Conservation (phyloP, 2,888 invertebrate genomes). For the Andrena praecox region DNA sequence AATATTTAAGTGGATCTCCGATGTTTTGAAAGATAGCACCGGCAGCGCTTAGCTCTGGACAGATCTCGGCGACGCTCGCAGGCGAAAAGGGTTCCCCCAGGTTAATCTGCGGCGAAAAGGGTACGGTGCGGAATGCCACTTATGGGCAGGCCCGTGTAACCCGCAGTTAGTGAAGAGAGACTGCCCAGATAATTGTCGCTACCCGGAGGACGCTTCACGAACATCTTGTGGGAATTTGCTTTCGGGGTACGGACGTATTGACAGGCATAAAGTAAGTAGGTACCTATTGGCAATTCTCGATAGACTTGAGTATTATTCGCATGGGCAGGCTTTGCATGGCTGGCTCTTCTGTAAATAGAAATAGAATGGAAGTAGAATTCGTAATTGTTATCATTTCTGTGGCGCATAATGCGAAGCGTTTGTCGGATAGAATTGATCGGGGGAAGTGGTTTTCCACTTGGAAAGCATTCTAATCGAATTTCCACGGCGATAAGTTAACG, state of each 20-base stretch:
- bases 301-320: too few relatives aligned
- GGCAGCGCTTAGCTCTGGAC: slow-evolving; percentile 11
- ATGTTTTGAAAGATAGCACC: slow-evolving; percentile 79
- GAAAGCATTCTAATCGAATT: slow-evolving; percentile 56
- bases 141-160: slow-evolving; percentile 24
- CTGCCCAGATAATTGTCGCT: slow-evolving; percentile 32
- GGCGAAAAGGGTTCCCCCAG: slow-evolving; percentile 71
- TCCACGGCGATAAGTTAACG: slow-evolving; percentile 51
- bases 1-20: slow-evolving; percentile 81
- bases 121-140: slow-evolving; percentile 60
- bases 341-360: too few relatives aligned
- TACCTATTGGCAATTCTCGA: not conserved
- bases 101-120: slow-evolving; percentile 71
- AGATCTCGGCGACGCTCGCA: slow-evolving; percentile 56
- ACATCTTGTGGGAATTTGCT: slow-evolving; percentile 11
- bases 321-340: too few relatives aligned
- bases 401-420: too few relatives aligned
- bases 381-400: too few relatives aligned
- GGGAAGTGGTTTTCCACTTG: not conserved
- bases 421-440: not conserved
- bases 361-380: too few relatives aligned
- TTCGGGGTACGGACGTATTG: not conserved
- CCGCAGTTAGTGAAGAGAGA: slow-evolving; percentile 20
- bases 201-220: not conserved
- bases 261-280: not conserved